Base-by-base conservation (phyloP, 1,140 invertebrate genomes). In the Ectropis grisescens region DNA sequence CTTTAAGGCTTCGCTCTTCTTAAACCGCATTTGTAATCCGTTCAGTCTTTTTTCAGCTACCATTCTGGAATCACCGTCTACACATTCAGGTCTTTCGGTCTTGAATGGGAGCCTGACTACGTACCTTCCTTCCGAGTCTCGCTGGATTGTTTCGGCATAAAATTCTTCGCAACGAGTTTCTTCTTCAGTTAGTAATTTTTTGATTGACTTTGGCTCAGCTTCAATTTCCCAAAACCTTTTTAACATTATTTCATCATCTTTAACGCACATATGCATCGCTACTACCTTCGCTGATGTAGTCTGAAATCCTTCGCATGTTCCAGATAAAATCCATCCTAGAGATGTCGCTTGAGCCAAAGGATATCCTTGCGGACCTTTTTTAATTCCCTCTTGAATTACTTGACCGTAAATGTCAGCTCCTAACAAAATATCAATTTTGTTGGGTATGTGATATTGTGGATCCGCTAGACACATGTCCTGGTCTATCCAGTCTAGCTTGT, bases 281-380 rank as follows among this genome's bases (percentile, higher is more conserved):
- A 3, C 10, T 3, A 26, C 2, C 4, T 10, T 10, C 6, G 6
- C 10, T 26, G 24, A 4, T 6, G n/a, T 26, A 6, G 24, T 6
- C 10, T 26, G 24, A 26, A 26, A 36, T 24, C 11, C 1, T 11
- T 30, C 14, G n/a, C n/a, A n/a, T 4, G 7, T 11, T 4, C 41
- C 43, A 29, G 37, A 46, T 19, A 46, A 22, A 16, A 46, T 33
- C 42, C 42, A 31, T 1, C 41, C 41, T 4, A 43, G 15, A 13
- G 15, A n/a, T 16, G 41, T 37, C 2, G 4, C 4, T 26, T 26
- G 24, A 7, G 24, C 10, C 3, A 26, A 6, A 2, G n/a, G 3
- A 3, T 4, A 26, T 3, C 24, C 24, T 3, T n/a, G 16, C 23
- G 38, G 39, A 29, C 27, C 11, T 22, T 38, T 37, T 5, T 37